These are phyloP conservation scores for Pteruthius melanotis DNA, from an alignment of 2,113 vertebrate genomes.

Conservation along the genomic window DNA sequence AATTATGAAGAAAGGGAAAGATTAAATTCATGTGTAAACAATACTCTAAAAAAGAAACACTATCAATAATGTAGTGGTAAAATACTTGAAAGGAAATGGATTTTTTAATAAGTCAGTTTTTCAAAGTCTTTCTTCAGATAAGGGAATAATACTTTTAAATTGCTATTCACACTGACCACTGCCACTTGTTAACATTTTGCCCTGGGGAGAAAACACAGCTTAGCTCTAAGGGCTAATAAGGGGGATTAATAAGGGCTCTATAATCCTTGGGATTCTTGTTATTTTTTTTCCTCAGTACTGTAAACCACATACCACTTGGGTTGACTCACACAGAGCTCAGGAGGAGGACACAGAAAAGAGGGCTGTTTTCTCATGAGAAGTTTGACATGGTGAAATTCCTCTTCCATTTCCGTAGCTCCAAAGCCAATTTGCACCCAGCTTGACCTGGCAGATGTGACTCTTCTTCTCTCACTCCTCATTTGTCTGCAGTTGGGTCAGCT, in stretches of 20 bases:
- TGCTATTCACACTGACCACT: background rate
- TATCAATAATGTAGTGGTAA: constrained; percentile 51
- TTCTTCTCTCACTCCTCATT: constrained; percentile 66
- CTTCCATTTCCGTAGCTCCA: constrained; percentile 51
- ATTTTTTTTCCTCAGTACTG: background rate
- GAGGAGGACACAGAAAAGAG: background rate
- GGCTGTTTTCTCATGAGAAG: constrained; percentile 40
- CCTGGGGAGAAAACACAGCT: constrained; percentile 27
- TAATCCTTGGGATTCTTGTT: background rate
- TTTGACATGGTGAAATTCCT: constrained; percentile 44
- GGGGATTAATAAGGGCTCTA: background rate
- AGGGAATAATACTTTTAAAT: constrained; percentile 20
- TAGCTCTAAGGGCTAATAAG: no score
- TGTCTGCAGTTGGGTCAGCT: constrained; percentile 67
- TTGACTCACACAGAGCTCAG: background rate
- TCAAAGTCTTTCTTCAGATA: constrained; percentile 1
- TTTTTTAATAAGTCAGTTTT: constrained; percentile 48
- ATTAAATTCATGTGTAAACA: constrained; percentile 5
- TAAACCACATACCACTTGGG: constrained; percentile 30
- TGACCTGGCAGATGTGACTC: constrained; percentile 71
- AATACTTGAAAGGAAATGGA: constrained; percentile 52
- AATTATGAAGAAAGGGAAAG: constrained; percentile 22
- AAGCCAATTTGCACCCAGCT: constrained; percentile 55
- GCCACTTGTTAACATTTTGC: constrained; percentile 32
- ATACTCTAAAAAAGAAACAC: background rate